These are phyloP conservation scores for Lucinisca nassula DNA, from an alignment of 2,888 invertebrate species.

Conservation along the genomic window DNA sequence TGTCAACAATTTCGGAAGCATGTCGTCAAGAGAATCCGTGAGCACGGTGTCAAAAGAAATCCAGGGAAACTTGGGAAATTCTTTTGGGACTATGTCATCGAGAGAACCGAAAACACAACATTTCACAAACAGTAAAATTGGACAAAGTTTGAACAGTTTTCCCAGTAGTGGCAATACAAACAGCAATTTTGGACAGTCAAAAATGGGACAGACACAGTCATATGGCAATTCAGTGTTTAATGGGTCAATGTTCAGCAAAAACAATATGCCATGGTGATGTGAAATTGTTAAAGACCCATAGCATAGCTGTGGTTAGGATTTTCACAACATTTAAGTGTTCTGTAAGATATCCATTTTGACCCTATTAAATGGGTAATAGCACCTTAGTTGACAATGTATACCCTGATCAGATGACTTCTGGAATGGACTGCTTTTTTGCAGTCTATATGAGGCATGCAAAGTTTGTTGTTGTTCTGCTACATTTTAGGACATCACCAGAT, in stretches of 20 bases:
- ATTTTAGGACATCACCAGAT: no score
- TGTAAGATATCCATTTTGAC: no score
- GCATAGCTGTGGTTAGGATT: no score
- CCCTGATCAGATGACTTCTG: no score
- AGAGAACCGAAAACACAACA: neutral
- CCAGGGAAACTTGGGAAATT: neutral
- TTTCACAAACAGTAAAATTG: neutral
- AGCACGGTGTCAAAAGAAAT: neutral
- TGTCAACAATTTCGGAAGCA: neutral
- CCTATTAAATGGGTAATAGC: no score
- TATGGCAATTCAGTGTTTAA: conserved; percentile 7
- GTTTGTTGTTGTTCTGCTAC: no score
- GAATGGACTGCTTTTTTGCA: no score
- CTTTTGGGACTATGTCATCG: neutral
- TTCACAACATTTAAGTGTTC: no score
- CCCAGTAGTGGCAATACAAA: neutral
- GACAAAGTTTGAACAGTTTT: conserved; percentile 8
- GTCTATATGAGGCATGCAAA: no score
- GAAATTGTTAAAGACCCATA: no score
- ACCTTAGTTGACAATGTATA: no score
- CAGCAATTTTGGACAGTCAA: neutral
- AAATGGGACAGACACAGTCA: neutral
- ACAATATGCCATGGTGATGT: neutral
- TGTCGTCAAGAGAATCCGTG: neutral
- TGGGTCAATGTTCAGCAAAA: neutral